Base-by-base conservation (phyloP, 2,113 vertebrate genomes). In the Pomatorhinus ruficollis region DNA sequence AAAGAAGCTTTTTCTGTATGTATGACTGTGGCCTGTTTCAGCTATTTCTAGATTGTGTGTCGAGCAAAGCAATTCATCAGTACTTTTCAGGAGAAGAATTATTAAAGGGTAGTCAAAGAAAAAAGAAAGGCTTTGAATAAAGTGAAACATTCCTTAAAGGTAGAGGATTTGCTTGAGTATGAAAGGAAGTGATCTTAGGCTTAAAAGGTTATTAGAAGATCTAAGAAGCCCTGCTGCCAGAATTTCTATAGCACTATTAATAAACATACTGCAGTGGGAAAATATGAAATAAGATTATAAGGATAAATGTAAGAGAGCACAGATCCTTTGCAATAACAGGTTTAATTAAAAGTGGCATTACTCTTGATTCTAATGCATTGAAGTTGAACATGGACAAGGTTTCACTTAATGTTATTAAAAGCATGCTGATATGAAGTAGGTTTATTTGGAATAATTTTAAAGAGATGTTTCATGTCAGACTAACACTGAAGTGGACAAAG, bases 171-270 rank as follows among this genome's bases (percentile, higher is more conserved):
- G 54, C 78, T 92, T 50, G 89, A 90, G 77, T 65, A 92, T 93
- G 82, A 94, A 92, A 91, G 77, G 50, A 96, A 97, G 70, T 49
- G 39, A 80, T 80, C 79, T 94, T 52, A 49, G 22, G 87, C 94
- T 96, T 63, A 76, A 80, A 91, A 96, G 71, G 92, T 96, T 95
- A 91, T 95, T 95, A 74, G 37, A 93, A 83, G 92, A 85, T 95
- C 90, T 87, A 87, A 85, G 83, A 89, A 87, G 5, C 25, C 69
- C 71, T 89, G 69, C 75, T 83, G 84, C 63, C 65, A 88, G 77
- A 86, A 82, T 37, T 37, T 91, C 87, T 84, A 56, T 30, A 71
- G 44, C 50, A 44, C 57, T 90, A 64, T 83, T 92, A 95, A 84
- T 85, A 88, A 89, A 87, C 39, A 92, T 70, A 68, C 59, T 87